Base-by-base conservation (phyloP, 2,797 vertebrate species). In the Zenarchopterus dispar region DNA sequence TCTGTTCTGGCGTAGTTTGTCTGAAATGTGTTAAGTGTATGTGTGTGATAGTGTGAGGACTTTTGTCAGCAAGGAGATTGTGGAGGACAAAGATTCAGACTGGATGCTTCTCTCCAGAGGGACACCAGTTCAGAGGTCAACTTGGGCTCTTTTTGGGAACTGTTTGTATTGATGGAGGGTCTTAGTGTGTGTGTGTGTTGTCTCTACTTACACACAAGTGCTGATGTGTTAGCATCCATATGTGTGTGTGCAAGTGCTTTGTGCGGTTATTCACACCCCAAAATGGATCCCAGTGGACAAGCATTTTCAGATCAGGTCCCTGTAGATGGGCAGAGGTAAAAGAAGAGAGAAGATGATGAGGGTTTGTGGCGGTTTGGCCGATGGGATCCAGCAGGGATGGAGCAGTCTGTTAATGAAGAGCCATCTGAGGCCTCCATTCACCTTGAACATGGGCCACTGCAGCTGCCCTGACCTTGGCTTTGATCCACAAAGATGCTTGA, bases 391-490 rank as follows among this genome's bases (percentile, higher is more conserved):
- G 81, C 83, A 72, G 81, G 70, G 81, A 77, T 78, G 81, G 86
- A 89, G 83, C 85, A 80, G 89, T 89, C 85, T 93, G 88, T 86
- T 93, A 91, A 93, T 94, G 90, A 90, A 88, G 87, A 89, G 87
- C 91, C 93, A 93, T 93, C 91, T 93, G 92, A 93, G 92, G 84
- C 88, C 82, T 90, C 81, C 70, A 82, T 90, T 93, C 93, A 93
- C 93, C 93, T 93, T 94, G 93, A 94, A 92, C 92, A 87, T 93
- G 92, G 90, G 91, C 89, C 88, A 91, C 87, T 90, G 89, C 88
- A 89, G 89, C 90, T 91, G 87, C 86, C 85, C 93, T 93, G 92
- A 94, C 93, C 92, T 94, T 94, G 93, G 92, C 93, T 94, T 93
- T 93, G 92, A 93, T 94, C 93, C 89, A 86, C 81, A 85, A 91